phyloP scores from a whole-genome alignment of 1,140 invertebrate genomes.

The Halesus radiatus region DNA sequence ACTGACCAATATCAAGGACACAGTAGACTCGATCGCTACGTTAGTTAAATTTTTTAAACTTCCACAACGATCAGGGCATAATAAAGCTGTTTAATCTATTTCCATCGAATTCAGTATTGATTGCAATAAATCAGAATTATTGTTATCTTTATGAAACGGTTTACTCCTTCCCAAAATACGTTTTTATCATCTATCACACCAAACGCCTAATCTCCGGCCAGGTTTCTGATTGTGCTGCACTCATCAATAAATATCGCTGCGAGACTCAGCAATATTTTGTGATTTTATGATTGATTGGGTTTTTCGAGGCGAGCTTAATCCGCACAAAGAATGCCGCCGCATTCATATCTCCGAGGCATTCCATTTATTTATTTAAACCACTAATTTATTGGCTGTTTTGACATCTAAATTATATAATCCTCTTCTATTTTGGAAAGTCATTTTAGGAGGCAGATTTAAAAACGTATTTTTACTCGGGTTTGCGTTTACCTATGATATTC shows the following conservation, averaged over 20 bases:
- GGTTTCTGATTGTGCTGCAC: conserved; percentile 28
- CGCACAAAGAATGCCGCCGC: conserved; percentile 37
- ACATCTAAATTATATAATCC: background rate
- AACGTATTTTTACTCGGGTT: background rate
- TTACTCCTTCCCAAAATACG: conserved; percentile 35
- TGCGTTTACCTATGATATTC: too few species aligned
- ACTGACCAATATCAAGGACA: too few species aligned
- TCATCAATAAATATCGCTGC: background rate
- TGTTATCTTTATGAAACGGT: conserved; percentile 28
- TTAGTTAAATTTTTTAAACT: too few species aligned
- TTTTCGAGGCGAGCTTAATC: conserved; percentile 4
- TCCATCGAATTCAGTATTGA: conserved; percentile 42
- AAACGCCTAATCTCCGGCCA: background rate
- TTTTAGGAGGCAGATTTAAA: background rate
- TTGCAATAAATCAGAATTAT: conserved; percentile 52
- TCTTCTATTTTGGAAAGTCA: background rate
- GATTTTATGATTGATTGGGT: conserved; percentile 52
- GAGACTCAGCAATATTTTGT: conserved; percentile 40
- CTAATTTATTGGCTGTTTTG: background rate
- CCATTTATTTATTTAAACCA: background rate
- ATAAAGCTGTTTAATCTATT: background rate
- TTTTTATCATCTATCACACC: conserved; percentile 8
- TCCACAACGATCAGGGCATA: too few species aligned
- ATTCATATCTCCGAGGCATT: background rate
- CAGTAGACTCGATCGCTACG: too few species aligned